A percentile compares a stretch with the other conserved stretches of the same genome.
These are phyloP conservation scores for Sorex araneus DNA, from an alignment of 2,113 vertebrate species.

Conservation along the genomic window DNA sequence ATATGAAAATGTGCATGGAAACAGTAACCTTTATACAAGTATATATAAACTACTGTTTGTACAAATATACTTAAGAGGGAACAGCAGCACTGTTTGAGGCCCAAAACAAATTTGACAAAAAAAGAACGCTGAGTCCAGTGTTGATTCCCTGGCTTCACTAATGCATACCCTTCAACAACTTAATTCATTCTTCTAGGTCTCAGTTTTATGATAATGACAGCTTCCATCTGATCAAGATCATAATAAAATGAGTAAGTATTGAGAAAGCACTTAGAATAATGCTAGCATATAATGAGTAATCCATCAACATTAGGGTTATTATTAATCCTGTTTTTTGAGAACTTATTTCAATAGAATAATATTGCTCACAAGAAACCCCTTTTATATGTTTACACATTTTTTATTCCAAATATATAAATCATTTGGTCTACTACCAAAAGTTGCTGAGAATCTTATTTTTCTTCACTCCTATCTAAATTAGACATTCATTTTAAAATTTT, in stretches of 20 bases:
- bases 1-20: not conserved
- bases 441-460: not conserved
- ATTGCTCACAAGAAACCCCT: not conserved
- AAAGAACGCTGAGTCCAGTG: not conserved
- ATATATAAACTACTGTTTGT: not conserved
- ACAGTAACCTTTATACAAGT: not conserved
- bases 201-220: not conserved
- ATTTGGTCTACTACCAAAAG: not conserved
- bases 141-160: not conserved
- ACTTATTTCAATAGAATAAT: not conserved
- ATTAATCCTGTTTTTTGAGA: not conserved
- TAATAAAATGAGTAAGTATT: not conserved
- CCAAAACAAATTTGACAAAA: no score
- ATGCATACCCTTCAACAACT: not conserved
- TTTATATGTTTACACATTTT: slow-evolving; percentile 2
- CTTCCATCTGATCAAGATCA: not conserved
- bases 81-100: no score
- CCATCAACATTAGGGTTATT: not conserved
- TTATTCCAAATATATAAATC: not conserved
- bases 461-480: not conserved
- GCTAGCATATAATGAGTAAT: not conserved
- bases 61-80: not conserved
- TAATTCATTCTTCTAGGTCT: not conserved
- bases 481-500: not conserved
- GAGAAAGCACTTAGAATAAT: not conserved